Conservation (phyloP, 2,888 invertebrate species). For the Meloe dianella region DNA sequence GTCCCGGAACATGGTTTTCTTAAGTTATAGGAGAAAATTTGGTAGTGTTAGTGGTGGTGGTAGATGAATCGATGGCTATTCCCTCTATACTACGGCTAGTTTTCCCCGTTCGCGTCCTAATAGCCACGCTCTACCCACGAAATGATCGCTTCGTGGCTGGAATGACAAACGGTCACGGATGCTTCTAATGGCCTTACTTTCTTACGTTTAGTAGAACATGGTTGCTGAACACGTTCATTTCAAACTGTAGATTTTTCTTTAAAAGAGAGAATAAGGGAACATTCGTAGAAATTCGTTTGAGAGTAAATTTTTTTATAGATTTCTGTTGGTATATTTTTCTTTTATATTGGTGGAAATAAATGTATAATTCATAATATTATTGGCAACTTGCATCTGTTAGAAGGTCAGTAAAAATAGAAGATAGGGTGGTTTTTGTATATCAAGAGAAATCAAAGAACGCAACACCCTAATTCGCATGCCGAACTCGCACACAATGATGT, state of each 20-base stretch:
- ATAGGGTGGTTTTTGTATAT: slow-evolving; percentile 39
- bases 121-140: slow-evolving; percentile 54
- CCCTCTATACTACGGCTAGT: slow-evolving; percentile 20
- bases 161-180: slow-evolving; percentile 55
- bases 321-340: not conserved
- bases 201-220: slow-evolving; percentile 22
- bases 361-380: slow-evolving; percentile 53
- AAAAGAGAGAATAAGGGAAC: not conserved
- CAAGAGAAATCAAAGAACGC: slow-evolving; percentile 54
- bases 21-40: slow-evolving; percentile 34
- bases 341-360: slow-evolving; percentile 15
- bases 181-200: slow-evolving; percentile 52
- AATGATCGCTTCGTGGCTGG: slow-evolving; percentile 56
- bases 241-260: slow-evolving; percentile 9
- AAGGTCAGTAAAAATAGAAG: slow-evolving; percentile 51
- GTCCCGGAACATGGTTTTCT: slow-evolving; percentile 28
- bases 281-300: not conserved
- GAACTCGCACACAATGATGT: slow-evolving; percentile 56
- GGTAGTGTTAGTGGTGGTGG: slow-evolving; percentile 40
- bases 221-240: slow-evolving; percentile 14
- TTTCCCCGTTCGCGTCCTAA: slow-evolving; percentile 47
- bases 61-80: slow-evolving; percentile 42
- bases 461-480: slow-evolving; percentile 57
- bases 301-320: not conserved
- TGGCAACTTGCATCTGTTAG: slow-evolving; percentile 47